Conservation (phyloP, 2,797 vertebrate species). For the Rhadinocentrus ornatus region DNA sequence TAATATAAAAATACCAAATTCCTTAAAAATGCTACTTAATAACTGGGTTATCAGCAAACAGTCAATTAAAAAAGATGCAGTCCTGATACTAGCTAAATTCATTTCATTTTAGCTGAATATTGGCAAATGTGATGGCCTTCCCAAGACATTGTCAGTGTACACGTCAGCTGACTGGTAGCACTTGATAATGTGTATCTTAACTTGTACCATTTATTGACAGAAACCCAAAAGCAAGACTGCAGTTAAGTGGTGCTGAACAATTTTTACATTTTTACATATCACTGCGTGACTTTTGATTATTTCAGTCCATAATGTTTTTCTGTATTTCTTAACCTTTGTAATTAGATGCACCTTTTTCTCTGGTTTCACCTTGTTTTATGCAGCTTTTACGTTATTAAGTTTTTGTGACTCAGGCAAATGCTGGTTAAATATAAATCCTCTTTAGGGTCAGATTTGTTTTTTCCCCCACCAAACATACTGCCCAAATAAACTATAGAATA, state of each 20-base stretch:
- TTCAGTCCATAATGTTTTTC: not conserved
- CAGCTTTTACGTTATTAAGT: not conserved
- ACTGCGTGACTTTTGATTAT: not conserved
- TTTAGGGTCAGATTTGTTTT: not conserved
- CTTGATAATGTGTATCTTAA: not conserved
- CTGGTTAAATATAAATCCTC: conserved; percentile 11
- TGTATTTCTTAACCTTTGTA: not conserved
- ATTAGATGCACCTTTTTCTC: not conserved
- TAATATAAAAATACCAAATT: not conserved
- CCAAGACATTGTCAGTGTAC: not conserved
- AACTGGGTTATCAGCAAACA: not conserved
- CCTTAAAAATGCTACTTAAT: not conserved
- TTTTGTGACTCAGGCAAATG: conserved; percentile 4
- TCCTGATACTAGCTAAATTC: not conserved
- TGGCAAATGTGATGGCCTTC: not conserved
- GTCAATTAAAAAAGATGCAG: not conserved
- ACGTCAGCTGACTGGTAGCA: not conserved
- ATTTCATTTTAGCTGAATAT: not conserved
- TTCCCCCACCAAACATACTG: not conserved
- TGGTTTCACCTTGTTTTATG: not conserved
- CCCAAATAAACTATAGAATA: not conserved
- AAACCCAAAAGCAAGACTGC: not conserved
- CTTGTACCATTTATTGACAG: not conserved
- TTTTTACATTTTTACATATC: not conserved
- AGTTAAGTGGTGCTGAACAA: not conserved